These are phyloP conservation scores for Caenorhabditis imperialis DNA, from an alignment of 2,888 invertebrate genomes.

Conservation along the genomic window DNA sequence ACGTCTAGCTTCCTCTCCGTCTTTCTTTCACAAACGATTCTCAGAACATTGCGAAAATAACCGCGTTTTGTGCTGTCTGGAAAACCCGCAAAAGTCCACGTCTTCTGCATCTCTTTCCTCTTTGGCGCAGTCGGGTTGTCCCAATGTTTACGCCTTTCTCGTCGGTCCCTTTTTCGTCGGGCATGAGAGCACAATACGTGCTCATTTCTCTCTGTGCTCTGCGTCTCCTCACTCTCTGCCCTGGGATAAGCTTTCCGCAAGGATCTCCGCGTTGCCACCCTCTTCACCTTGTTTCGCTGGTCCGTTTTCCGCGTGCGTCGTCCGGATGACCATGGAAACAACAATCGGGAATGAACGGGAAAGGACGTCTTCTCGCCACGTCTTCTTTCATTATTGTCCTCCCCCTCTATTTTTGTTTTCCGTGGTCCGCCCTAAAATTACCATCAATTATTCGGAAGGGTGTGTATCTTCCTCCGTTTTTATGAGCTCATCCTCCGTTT, in stretches of 20 bases:
- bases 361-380: slow-evolving; percentile 1
- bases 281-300: slow-evolving; percentile 35
- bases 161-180: neutral
- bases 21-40: neutral
- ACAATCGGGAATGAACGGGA: neutral
- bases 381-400: slow-evolving; percentile 1
- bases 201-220: neutral
- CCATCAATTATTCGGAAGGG: neutral
- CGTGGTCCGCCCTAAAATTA: neutral
- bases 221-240: slow-evolving; percentile 2
- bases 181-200: slow-evolving; percentile 21
- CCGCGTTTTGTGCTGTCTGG: no score
- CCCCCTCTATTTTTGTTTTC: no score
- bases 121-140: neutral
- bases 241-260: neutral
- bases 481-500: slow-evolving; percentile 2
- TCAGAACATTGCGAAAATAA: neutral
- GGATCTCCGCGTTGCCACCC: neutral
- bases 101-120: no score
- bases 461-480: neutral
- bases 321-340: slow-evolving; percentile 23
- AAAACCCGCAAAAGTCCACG: slow-evolving; percentile 6
- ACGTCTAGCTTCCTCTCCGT: neutral
- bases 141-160: slow-evolving; percentile 5
- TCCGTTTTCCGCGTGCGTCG: slow-evolving; percentile 4